phyloP scores from a whole-genome alignment of 2,113 vertebrate genomes.

The Synodontis membranacea region DNA sequence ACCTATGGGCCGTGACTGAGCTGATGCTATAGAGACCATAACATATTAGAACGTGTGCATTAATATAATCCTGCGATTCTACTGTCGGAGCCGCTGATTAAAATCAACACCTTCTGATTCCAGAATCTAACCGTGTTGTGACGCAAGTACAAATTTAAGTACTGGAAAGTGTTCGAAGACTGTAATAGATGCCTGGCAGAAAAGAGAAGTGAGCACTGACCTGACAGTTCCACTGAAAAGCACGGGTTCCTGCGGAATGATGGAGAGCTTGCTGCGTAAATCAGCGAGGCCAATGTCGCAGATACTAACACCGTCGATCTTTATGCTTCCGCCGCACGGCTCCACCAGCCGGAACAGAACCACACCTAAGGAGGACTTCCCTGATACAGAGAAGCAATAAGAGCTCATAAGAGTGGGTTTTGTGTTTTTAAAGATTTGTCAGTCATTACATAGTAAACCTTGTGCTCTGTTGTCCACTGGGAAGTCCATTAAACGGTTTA shows the following conservation, averaged over 20 bases:
- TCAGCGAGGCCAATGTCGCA: slow-evolving; percentile 89
- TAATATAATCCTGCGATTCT: too few species aligned
- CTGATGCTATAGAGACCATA: too few species aligned
- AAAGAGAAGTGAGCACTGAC: slow-evolving; percentile 64
- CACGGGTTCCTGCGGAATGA: slow-evolving; percentile 92
- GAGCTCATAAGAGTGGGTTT: neutral
- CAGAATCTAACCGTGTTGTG: neutral
- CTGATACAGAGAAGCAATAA: slow-evolving; percentile 59
- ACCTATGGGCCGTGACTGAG: too few species aligned
- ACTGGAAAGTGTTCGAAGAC: neutral
- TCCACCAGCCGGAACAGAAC: slow-evolving; percentile 88
- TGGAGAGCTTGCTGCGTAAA: slow-evolving; percentile 90
- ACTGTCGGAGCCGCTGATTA: neutral
- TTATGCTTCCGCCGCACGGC: slow-evolving; percentile 85
- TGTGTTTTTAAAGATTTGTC: neutral
- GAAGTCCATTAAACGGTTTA: neutral
- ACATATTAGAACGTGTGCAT: too few species aligned
- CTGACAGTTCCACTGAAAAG: slow-evolving; percentile 90
- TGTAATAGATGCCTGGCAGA: neutral
- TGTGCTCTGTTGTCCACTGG: neutral
- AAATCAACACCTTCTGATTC: neutral
- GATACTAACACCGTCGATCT: slow-evolving; percentile 87
- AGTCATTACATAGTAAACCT: neutral
- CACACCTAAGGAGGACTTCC: slow-evolving; percentile 90
- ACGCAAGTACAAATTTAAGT: neutral